Evolutionary conservation across 2,888 invertebrate species (phyloP).

Genomic region (Drosophila basisetae): DNA sequence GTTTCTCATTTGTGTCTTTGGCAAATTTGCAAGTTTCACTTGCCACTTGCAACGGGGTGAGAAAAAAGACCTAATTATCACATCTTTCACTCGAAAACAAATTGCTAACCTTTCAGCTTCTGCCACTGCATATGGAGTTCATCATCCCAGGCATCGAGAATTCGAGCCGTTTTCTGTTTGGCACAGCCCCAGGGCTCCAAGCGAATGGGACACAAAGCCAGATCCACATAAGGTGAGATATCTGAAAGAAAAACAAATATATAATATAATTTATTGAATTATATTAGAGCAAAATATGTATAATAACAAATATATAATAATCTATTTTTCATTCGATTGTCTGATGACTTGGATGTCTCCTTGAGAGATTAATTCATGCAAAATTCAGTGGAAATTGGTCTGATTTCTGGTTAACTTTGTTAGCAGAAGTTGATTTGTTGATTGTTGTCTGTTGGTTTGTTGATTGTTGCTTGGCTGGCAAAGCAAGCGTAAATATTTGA

Average conservation of each 20-base stretch:
- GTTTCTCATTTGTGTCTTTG: neutral
- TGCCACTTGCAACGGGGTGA: conserved; percentile 16
- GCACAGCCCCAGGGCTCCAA: conserved; percentile 87
- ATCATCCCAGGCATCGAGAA: conserved; percentile 85
- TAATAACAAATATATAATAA: neutral
- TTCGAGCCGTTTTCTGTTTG: conserved; percentile 86
- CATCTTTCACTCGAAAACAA: conserved; percentile 26
- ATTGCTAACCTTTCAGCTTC: conserved; percentile 83
- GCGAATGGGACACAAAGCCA: conserved; percentile 86
- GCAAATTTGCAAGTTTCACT: conserved; percentile 55
- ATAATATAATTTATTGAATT: neutral
- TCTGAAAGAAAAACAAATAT: conserved; percentile 64
- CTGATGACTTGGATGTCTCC: conserved; percentile 4
- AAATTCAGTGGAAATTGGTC: conserved; percentile 47
- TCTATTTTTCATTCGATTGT: neutral
- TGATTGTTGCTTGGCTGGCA: neutral
- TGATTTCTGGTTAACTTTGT: conserved; percentile 61
- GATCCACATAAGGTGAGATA: conserved; percentile 86
- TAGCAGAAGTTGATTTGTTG: conserved; percentile 38
- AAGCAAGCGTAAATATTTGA: conserved; percentile 69
- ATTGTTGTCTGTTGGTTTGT: neutral
- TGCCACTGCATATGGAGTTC: conserved; percentile 82
- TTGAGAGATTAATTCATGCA: conserved; percentile 11
- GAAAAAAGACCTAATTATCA: conserved; percentile 36
- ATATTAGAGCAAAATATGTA: neutral